Evolutionary conservation across 2,888 invertebrate genomes (phyloP).

Genomic region (Drosophila colorata): DNA sequence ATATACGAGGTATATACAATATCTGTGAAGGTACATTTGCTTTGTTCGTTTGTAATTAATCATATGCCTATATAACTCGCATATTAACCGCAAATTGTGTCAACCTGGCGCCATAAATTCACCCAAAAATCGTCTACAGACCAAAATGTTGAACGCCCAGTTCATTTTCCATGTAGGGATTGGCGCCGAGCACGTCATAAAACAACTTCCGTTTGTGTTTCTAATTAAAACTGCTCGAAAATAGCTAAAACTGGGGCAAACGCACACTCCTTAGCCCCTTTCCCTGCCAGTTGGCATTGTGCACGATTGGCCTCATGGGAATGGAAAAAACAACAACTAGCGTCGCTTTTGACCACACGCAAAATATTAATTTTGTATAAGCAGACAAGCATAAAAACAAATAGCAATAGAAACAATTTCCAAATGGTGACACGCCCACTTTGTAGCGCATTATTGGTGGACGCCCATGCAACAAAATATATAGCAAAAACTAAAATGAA

Average conservation of each 20-base stretch:
- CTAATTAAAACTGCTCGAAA: conserved; percentile 54
- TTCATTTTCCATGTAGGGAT: conserved; percentile 9
- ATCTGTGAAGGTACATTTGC: neutral
- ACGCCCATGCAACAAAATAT: conserved; percentile 1
- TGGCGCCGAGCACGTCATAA: conserved; percentile 52
- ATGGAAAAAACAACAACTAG: neutral
- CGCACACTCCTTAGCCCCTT: neutral
- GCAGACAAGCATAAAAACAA: conserved; percentile 13
- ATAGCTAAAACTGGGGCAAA: conserved; percentile 30
- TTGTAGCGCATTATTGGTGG: conserved; percentile 1
- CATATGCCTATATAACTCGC: neutral
- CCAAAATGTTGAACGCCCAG: conserved; percentile 11
- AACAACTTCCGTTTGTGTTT: conserved; percentile 62
- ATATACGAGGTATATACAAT: too few relatives aligned
- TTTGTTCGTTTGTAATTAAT: neutral
- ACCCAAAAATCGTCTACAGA: neutral
- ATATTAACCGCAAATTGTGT: conserved; percentile 1
- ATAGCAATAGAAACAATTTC: conserved; percentile 1
- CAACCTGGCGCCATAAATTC: neutral
- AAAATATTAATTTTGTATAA: conserved; percentile 46
- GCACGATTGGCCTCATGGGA: neutral
- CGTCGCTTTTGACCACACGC: conserved; percentile 29
- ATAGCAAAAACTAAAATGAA: neutral
- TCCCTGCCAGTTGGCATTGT: neutral
- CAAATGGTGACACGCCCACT: conserved; percentile 18